Base-by-base conservation (phyloP, 1,140 invertebrate genomes). In the Drosophila orena region DNA sequence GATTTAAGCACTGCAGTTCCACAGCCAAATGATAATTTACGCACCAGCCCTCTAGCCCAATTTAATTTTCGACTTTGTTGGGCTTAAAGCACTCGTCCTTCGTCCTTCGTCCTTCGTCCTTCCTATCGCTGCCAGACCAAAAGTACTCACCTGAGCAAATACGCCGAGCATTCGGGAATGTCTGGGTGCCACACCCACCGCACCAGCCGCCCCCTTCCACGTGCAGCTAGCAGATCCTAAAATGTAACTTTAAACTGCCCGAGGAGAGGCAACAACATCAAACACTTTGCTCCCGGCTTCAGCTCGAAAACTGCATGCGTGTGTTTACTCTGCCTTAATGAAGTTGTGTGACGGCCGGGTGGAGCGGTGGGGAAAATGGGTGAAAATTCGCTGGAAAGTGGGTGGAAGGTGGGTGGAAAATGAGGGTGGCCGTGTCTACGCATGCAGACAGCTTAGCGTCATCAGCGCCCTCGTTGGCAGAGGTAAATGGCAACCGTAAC, bases 261-360 rank as follows among this genome's bases (percentile, higher is more conserved):
- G 65, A 65, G 79, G 68, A 53, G 43, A 44, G 71, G 47, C 57
- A 79, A 77, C 66, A 79, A 88, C 83, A 89, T 88, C 83, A 89
- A 88, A 89, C 84, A 89, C 84, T 79, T 79, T 77, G 84, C 84
- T 73, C 43, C 61, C 79, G 79, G 77, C 79, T 60, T 30, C 61
- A 79, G 73, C 76, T 77, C 71, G 59, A 56, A 65, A 79, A 80
- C 84, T 89, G 84, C 84, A 89, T 89, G 84, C 84, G 84, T 89
- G 84, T 89, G 84, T 89, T 89, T 89, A 84, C 79, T 84, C 72
- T 89, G 84, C 84, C 84, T 89, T 89, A 89, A 89, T 89, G 84
- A 89, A 89, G 84, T 89, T 89, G 79, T 83, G 83, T 71, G 62
- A 54, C 37, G 72, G 40, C 42, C 27, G 43, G 17, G 40, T 17